phyloP scores from a whole-genome alignment of 2,888 invertebrate genomes.

The Imbricaverruca yamaguchii region DNA sequence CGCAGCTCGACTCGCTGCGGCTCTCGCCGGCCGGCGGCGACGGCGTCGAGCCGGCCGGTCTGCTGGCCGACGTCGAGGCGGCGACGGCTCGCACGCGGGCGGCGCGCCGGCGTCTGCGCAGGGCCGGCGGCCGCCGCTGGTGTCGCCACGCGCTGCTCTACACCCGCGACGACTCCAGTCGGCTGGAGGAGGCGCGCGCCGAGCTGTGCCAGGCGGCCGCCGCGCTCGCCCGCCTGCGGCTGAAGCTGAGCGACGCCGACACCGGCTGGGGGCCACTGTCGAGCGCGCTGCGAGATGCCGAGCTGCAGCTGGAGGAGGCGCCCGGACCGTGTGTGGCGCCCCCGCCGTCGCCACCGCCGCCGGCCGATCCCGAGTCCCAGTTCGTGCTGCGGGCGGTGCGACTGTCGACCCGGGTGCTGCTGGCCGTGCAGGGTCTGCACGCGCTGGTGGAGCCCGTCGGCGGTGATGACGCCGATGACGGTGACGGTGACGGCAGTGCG shows the following conservation, averaged over 20 bases:
- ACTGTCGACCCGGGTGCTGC: neutral
- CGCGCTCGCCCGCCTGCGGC: neutral
- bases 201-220: neutral
- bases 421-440: conserved; percentile 10
- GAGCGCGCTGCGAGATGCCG: neutral
- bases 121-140: neutral
- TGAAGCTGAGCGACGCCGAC: neutral
- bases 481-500: neutral
- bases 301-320: neutral
- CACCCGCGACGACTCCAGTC: neutral
- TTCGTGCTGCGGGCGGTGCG: neutral
- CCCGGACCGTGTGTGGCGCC: neutral
- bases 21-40: neutral
- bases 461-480: neutral
- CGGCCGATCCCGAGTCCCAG: neutral
- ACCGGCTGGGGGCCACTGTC: neutral
- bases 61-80: neutral
- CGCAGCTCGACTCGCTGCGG: neutral
- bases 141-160: neutral
- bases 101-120: neutral
- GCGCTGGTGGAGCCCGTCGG: neutral
- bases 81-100: neutral
- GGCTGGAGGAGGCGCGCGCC: neutral
- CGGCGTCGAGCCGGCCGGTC: neutral
- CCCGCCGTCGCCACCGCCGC: neutral